Conservation (phyloP, 2,888 invertebrate species). For the Biston stratarius region DNA sequence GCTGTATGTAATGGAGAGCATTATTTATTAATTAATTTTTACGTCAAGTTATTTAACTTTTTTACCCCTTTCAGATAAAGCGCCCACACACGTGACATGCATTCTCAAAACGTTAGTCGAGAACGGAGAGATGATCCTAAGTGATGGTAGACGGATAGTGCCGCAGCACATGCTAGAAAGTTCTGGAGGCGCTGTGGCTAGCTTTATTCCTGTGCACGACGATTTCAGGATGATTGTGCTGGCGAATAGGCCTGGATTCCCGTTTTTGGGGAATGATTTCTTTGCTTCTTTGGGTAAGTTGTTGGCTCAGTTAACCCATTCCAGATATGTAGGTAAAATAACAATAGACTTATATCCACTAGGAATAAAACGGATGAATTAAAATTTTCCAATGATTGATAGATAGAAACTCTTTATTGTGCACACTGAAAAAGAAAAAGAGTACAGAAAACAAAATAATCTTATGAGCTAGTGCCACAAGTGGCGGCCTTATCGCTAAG, state of each 20-base stretch:
- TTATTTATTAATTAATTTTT: no score
- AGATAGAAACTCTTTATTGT: no score
- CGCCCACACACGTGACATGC: conserved; percentile 98
- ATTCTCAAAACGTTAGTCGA: conserved; percentile 98
- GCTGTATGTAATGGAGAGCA: no score
- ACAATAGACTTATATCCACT: no score
- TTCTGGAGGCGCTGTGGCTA: conserved; percentile 72
- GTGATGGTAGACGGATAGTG: conserved; percentile 96
- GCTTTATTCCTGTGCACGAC: conserved; percentile 93
- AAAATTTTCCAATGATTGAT: no score
- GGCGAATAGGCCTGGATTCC: conserved; percentile 98
- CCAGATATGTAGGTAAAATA: no score
- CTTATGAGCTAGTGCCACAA: no score
- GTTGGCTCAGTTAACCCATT: no score
- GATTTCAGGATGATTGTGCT: conserved; percentile 97
- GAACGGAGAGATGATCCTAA: conserved; percentile 97
- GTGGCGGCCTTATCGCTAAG: no score
- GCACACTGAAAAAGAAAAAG: no score
- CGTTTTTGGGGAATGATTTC: conserved; percentile 98
- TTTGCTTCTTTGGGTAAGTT: conserved; percentile 92
- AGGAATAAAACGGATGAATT: no score
- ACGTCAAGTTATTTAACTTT: not conserved
- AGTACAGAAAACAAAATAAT: no score
- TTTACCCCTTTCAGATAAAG: conserved; percentile 89
- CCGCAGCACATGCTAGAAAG: conserved; percentile 79